These are phyloP conservation scores for Gnatocerus cornutus DNA, from an alignment of 2,888 invertebrate genomes.

Conservation along the genomic window DNA sequence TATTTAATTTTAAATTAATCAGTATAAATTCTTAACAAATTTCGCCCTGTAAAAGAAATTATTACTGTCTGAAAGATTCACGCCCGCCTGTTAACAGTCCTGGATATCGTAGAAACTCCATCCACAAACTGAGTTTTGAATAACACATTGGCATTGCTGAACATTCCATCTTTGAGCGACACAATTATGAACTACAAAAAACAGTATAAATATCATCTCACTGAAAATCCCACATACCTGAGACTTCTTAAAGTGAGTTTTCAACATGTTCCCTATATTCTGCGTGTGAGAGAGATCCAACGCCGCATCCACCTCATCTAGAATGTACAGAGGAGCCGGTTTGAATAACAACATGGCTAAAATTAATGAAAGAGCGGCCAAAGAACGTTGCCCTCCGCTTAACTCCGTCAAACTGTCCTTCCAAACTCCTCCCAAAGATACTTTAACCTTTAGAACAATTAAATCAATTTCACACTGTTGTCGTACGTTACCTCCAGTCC, in stretches of 20 bases:
- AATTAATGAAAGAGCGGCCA: constrained; percentile 96
- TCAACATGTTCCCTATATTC: constrained; percentile 97
- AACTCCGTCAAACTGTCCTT: constrained; percentile 97
- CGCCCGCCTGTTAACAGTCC: constrained; percentile 71
- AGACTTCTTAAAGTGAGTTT: constrained; percentile 90
- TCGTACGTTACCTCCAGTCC: constrained; percentile 79
- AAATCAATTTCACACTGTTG: neutral
- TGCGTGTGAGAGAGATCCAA: constrained; percentile 98
- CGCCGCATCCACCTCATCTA: constrained; percentile 99
- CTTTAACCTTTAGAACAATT: constrained; percentile 75
- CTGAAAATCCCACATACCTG: constrained; percentile 74
- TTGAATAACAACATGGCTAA: constrained; percentile 97
- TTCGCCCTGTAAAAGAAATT: too few relatives aligned
- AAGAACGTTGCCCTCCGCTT: constrained; percentile 96
- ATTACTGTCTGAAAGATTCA: too few relatives aligned
- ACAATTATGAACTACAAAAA: constrained; percentile 94
- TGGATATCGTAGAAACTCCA: constrained; percentile 91
- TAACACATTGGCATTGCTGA: constrained; percentile 98
- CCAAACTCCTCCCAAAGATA: constrained; percentile 95
- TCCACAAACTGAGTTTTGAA: constrained; percentile 96
- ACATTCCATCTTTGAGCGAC: constrained; percentile 99
- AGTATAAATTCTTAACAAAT: too few relatives aligned
- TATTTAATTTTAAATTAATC: too few relatives aligned
- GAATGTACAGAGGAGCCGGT: constrained; percentile 98
- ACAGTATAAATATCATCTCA: neutral